Evolutionary conservation across 2,797 vertebrate genomes (phyloP).

Genomic region (Micromesistius poutassou): DNA sequence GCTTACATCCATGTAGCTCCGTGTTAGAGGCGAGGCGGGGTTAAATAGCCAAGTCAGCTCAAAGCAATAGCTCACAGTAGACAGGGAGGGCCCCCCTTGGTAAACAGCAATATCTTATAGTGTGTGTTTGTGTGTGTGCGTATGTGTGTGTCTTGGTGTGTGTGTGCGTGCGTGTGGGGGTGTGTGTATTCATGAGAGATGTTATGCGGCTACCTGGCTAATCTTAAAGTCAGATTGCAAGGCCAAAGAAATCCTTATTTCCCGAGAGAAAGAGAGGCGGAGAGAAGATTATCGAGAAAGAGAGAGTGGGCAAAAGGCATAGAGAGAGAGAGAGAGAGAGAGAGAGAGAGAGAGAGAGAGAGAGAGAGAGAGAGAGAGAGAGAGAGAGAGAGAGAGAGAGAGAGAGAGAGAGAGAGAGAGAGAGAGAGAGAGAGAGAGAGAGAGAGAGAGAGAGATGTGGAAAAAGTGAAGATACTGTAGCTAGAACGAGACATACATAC

Average conservation of each 20-base stretch:
- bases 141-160: neutral
- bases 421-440: neutral
- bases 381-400: neutral
- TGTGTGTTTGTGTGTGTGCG: neutral
- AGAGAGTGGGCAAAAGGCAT: constrained; percentile 10
- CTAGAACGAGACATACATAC: constrained; percentile 3
- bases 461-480: neutral
- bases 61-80: too few species aligned
- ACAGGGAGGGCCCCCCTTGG: too few species aligned
- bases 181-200: constrained; percentile 28
- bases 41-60: too few species aligned
- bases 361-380: constrained; percentile 2
- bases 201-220: constrained; percentile 46
- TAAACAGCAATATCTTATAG: too few species aligned
- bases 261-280: constrained; percentile 1
- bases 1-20: neutral
- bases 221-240: constrained; percentile 64
- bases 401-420: constrained; percentile 8
- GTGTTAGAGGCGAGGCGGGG: too few species aligned
- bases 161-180: constrained; percentile 10
- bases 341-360: constrained; percentile 10
- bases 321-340: constrained; percentile 3
- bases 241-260: constrained; percentile 43
- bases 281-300: neutral
- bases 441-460: neutral